Base-by-base conservation (phyloP, 2,888 invertebrate genomes). In the Sturmia bella region DNA sequence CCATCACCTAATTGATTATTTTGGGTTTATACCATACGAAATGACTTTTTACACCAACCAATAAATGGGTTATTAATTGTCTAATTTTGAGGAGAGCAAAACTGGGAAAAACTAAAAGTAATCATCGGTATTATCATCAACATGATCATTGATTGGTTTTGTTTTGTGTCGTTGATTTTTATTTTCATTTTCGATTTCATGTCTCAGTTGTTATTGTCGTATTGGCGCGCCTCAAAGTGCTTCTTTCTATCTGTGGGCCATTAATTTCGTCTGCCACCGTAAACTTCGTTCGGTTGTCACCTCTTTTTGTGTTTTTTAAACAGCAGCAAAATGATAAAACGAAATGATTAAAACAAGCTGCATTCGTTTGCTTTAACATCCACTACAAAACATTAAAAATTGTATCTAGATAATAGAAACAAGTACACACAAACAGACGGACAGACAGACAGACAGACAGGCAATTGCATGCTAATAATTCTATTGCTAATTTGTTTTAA, bases 171-270 rank as follows among this genome's bases (percentile, higher is more conserved):
- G 27, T 27, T 4, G 27, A 6, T 27, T 27, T 27, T 27, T 27
- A 27, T 27, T 27, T 27, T 32, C 32, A 39, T 17, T 27, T 50
- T 27, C 41, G 7, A 39, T 57, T 64, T 43, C 24, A 45, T 52
- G 21, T 57, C 32, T 68, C 54, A 68, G 76, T 81, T 64, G 78
- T 74, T 82, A 32, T 74, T 76, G 61, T 41, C 59, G 19, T 37
- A 59, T 70, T 48, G 70, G 61, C 74, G 70, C 57, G 66, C 74
- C 74, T 78, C 7, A 56, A 39, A 64, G 63, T 39, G 64, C 39
- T 61, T 54, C 45, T 39, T 15, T 57, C 69, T 70, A 19, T 13
- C 43, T 68, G 12, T 56, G 11, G 27, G 27, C 32, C 1, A n/a
- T 50, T 50, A 15, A 52, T 50, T 39, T 15, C 41, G 52, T 52